phyloP scores from a whole-genome alignment of 1,140 invertebrate genomes.

The Magallana ariakensis region DNA sequence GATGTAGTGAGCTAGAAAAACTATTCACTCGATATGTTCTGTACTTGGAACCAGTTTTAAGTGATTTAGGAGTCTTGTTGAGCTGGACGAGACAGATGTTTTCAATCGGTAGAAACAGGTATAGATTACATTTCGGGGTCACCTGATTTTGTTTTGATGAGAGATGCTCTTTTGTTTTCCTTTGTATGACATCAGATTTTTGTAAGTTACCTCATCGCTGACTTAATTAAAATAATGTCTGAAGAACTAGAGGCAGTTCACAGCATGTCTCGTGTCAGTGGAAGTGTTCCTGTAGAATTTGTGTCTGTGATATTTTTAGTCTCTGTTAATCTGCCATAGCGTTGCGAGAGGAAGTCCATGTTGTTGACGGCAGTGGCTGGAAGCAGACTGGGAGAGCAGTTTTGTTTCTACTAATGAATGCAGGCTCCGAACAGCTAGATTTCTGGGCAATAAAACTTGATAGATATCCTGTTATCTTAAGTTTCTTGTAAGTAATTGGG shows the following conservation, averaged over 20 bases:
- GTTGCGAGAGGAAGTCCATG: slow-evolving; percentile 8
- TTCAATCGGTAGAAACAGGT: slow-evolving; percentile 2
- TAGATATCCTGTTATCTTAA: slow-evolving; percentile 34
- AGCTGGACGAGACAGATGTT: neutral
- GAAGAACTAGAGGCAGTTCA: neutral
- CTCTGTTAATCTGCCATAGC: neutral
- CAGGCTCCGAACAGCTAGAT: neutral
- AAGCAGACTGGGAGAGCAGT: neutral
- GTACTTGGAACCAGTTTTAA: neutral
- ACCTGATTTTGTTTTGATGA: neutral
- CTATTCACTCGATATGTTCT: neutral
- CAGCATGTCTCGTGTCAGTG: neutral
- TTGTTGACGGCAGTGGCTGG: neutral
- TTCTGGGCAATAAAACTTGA: slow-evolving; percentile 12
- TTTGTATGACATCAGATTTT: neutral
- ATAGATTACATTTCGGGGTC: neutral
- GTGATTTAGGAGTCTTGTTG: neutral
- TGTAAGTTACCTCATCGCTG: neutral
- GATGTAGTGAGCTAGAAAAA: neutral
- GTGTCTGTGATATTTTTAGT: slow-evolving; percentile 18
- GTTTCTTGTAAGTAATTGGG: slow-evolving; percentile 23
- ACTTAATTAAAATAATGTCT: neutral
- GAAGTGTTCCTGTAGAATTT: neutral
- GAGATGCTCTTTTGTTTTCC: neutral
- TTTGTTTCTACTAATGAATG: slow-evolving; percentile 11